Conservation (phyloP, 2,113 vertebrate species). For the Edolisoma coerulescens region DNA sequence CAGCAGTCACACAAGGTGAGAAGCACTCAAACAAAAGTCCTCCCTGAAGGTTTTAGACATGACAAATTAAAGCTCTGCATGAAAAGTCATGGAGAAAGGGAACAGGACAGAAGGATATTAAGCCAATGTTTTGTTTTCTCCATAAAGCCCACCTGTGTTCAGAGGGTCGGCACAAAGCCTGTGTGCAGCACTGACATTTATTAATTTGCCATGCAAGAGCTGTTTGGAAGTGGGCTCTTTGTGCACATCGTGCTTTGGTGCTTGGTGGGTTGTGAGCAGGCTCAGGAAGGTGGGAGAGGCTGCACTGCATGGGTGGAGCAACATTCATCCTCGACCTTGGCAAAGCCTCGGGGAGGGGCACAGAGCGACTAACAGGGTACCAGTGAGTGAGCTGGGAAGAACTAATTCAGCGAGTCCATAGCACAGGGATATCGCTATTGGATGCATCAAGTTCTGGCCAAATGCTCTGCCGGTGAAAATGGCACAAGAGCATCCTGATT, state of each 20-base stretch:
- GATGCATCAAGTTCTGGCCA: not conserved
- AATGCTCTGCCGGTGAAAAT: not conserved
- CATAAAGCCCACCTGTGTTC: not conserved
- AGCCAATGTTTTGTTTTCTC: not conserved
- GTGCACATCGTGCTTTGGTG: not conserved
- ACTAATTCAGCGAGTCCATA: not conserved
- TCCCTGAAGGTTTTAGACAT: not conserved
- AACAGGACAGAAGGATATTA: not conserved
- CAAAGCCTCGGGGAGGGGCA: accelerated
- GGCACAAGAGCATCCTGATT: not conserved
- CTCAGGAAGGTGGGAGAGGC: not conserved
- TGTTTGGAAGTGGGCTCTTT: not conserved
- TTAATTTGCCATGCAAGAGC: not conserved
- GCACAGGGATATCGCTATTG: not conserved
- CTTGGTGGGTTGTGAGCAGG: not conserved
- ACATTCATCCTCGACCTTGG: not conserved
- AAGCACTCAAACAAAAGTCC: not conserved
- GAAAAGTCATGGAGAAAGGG: not conserved
- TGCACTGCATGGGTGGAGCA: not conserved
- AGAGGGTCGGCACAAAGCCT: accelerated
- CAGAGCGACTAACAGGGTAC: accelerated
- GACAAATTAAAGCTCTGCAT: not conserved
- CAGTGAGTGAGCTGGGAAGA: not conserved
- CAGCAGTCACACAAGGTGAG: not conserved
- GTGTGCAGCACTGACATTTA: accelerated